Evolutionary conservation across 1,140 invertebrate species (phyloP).

Genomic region (Pogonognathellus flavescens): DNA sequence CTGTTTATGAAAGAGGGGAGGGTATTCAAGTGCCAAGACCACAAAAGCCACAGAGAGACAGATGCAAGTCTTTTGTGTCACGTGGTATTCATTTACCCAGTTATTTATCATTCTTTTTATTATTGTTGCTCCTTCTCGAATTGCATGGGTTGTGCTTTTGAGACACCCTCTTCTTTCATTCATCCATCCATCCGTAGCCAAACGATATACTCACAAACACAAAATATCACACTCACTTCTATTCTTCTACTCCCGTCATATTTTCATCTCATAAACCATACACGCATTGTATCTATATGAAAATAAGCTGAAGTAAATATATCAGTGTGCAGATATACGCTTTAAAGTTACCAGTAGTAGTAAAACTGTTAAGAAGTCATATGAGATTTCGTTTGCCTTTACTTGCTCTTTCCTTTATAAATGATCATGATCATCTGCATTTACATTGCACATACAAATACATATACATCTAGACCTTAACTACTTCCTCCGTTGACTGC

Average conservation of each 20-base stretch:
- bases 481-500: conserved; percentile 3
- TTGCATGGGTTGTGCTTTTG: conserved; percentile 63
- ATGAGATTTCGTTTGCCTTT: conserved; percentile 22
- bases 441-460: not conserved
- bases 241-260: not conserved
- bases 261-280: not conserved
- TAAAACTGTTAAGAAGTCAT: not conserved
- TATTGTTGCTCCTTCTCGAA: conserved; percentile 61
- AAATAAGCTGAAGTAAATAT: too few relatives aligned
- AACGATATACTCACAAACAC: conserved; percentile 24
- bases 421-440: conserved; percentile 30
- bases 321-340: too few relatives aligned
- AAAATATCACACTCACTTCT: conserved; percentile 30
- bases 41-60: conserved; percentile 65
- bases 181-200: conserved; percentile 40
- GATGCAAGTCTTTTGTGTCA: conserved; percentile 65
- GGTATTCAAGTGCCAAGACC: conserved; percentile 64
- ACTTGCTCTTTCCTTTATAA: conserved; percentile 20
- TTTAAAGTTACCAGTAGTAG: too few relatives aligned
- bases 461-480: not conserved
- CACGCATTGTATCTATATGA: not conserved
- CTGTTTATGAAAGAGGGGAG: conserved; percentile 65
- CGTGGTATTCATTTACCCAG: conserved; percentile 63
- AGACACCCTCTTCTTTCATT: conserved; percentile 47
- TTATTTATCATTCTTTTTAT: conserved; percentile 66